Base-by-base conservation (phyloP, 2,797 vertebrate species). In the Fundulus diaphanus region DNA sequence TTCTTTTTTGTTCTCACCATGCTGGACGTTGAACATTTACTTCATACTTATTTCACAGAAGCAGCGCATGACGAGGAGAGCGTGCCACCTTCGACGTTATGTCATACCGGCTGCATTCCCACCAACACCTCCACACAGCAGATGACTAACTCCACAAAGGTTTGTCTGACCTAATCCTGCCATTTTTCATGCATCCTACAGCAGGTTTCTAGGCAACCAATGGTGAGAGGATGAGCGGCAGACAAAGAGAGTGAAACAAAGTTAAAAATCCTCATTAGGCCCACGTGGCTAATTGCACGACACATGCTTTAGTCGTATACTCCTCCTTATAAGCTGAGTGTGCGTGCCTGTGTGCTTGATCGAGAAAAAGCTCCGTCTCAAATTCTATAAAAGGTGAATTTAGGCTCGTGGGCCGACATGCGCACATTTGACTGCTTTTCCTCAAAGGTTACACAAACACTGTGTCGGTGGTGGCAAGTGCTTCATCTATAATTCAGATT, bases 101-200 rank as follows among this genome's bases (percentile, higher is more conserved):
- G 63, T 68, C 56, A 78, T 15, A 78, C 84, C 59, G 42, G 49
- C 79, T 79, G 76, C 73, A 87, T 81, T 79, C 84, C 76, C 76
- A 81, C 78, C 70, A 79, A 85, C 87, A 90, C 90, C 89, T 91
- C 88, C 88, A 90, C 89, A 85, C 65, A 78, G 85, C 48, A 75
- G 86, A 94, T 93, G 90, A 94, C 86, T 91, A 94, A 93, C 86
- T 89, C 92, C 83, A 87, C 84, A 90, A 91, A 91, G 90, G 92
- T 91, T 93, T 92, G 87, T 74, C 83, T 92, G 92, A 94, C 92
- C 92, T 93, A 93, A 92, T 88, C 80, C 73, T 88, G 81, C 85
- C 77, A 88, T 93, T 92, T 49, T 91, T 85, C 80, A 88, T 92
- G 88, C 90, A 92, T 92, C 89, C 88, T 85, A 91, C 90, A 83